A percentile compares a stretch with the other conserved stretches of the same genome.
Evolutionary conservation across 2,113 vertebrate genomes (phyloP).

Genomic region (Lasiurus borealis): DNA sequence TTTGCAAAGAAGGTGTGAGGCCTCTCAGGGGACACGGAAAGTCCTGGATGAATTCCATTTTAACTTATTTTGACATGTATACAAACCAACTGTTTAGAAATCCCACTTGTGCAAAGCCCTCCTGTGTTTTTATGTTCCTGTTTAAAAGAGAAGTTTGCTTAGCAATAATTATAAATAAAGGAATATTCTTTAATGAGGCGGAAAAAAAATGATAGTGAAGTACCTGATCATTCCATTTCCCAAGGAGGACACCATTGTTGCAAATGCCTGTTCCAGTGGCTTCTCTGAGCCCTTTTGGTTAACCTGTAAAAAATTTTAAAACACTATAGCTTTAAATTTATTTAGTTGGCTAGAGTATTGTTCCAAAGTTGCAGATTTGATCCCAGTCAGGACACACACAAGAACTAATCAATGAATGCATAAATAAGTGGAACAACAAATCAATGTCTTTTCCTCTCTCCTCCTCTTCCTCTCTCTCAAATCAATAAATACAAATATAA

Average conservation of each 20-base stretch:
- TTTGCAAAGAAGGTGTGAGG: not conserved
- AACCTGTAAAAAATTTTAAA: constrained; percentile 87
- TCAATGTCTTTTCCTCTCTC: not conserved
- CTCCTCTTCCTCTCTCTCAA: not conserved
- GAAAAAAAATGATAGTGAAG: not conserved
- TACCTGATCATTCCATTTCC: constrained; percentile 96
- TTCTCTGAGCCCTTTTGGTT: constrained; percentile 98
- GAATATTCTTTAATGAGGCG: constrained; percentile 62
- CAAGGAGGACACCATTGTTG: constrained; percentile 92
- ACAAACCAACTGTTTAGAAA: constrained; percentile 75
- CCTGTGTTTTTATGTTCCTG: constrained; percentile 82
- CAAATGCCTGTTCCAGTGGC: constrained; percentile 93
- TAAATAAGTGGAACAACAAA: not conserved
- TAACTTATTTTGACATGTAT: constrained; percentile 81
- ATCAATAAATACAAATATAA: not conserved
- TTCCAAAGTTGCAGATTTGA: not conserved
- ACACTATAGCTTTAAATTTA: not conserved
- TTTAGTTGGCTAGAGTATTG: not conserved
- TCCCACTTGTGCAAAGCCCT: constrained; percentile 81
- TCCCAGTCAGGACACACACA: not conserved
- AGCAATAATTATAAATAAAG: constrained; percentile 85
- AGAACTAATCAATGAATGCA: not conserved
- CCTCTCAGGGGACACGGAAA: constrained; percentile 65
- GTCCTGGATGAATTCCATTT: constrained; percentile 72
- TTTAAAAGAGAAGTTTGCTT: constrained; percentile 82